phyloP scores from a whole-genome alignment of 2,797 vertebrate species.

The Luscinia megarhynchos region DNA sequence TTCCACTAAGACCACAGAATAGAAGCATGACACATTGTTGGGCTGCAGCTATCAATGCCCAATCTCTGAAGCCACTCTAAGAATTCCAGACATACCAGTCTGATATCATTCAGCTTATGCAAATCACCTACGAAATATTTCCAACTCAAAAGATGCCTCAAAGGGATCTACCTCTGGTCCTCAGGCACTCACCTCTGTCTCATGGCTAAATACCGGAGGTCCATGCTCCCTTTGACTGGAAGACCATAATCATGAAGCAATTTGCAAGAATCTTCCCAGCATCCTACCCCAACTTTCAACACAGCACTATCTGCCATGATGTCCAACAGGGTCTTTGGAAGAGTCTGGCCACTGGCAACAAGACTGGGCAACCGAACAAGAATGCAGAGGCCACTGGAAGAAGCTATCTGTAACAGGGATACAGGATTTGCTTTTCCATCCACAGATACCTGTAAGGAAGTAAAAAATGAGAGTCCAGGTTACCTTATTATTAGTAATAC shows the following conservation, averaged over 20 bases:
- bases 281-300: slow-evolving; percentile 94
- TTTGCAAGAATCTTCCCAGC: slow-evolving; percentile 91
- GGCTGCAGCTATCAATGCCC: not conserved
- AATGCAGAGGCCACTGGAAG: slow-evolving; percentile 87
- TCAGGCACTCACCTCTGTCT: slow-evolving; percentile 84
- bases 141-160: not conserved
- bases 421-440: slow-evolving; percentile 86
- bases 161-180: not conserved
- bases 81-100: not conserved
- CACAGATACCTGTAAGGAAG: slow-evolving; percentile 84
- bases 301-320: slow-evolving; percentile 84
- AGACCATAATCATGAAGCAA: slow-evolving; percentile 88
- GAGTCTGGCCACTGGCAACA: slow-evolving; percentile 64
- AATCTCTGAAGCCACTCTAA: not conserved
- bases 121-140: not conserved
- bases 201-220: slow-evolving; percentile 90
- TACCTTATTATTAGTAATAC: not conserved
- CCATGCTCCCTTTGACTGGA: slow-evolving; percentile 84
- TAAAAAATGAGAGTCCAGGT: not conserved
- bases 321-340: slow-evolving; percentile 85
- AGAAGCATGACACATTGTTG: not conserved
- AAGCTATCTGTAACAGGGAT: slow-evolving; percentile 92
- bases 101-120: not conserved
- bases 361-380: slow-evolving; percentile 88
- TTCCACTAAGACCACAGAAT: not conserved